These are phyloP conservation scores for Proterorhinus semilunaris DNA, from an alignment of 2,113 vertebrate species.

Conservation along the genomic window DNA sequence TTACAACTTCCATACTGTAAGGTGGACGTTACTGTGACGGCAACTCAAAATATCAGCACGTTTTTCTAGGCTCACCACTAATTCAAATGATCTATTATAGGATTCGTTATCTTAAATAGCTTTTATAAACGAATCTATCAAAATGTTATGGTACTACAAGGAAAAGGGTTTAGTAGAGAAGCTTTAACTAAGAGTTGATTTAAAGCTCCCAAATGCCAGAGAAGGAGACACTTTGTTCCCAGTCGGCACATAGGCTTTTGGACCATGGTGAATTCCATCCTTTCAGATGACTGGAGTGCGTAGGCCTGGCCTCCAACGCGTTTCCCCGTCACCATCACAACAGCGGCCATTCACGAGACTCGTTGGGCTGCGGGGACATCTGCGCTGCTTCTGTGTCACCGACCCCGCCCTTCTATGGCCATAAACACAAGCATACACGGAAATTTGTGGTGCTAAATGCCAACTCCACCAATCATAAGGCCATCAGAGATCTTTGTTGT, in stretches of 20 bases:
- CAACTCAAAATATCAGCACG: too few species aligned
- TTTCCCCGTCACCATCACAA: constrained; percentile 86
- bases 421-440: constrained; percentile 37
- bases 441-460: constrained; percentile 61
- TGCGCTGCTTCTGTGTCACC: constrained; percentile 79
- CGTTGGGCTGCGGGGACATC: constrained; percentile 78
- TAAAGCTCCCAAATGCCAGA: constrained; percentile 48
- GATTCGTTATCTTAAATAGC: too few species aligned
- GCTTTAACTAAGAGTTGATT: constrained; percentile 49
- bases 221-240: constrained; percentile 82
- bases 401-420: constrained; percentile 55
- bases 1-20: too few species aligned
- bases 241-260: constrained; percentile 79
- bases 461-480: constrained; percentile 62
- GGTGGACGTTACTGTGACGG: too few species aligned
- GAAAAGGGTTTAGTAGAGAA: too few species aligned
- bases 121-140: too few species aligned
- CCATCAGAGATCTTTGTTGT: constrained; percentile 70
- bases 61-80: too few species aligned
- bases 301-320: constrained; percentile 88
- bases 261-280: constrained; percentile 85
- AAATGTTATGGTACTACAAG: too few species aligned
- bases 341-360: constrained; percentile 87
- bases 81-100: too few species aligned
- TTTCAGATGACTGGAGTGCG: constrained; percentile 83